phyloP scores from a whole-genome alignment of 2,797 vertebrate genomes.

The Meda fulgida region DNA sequence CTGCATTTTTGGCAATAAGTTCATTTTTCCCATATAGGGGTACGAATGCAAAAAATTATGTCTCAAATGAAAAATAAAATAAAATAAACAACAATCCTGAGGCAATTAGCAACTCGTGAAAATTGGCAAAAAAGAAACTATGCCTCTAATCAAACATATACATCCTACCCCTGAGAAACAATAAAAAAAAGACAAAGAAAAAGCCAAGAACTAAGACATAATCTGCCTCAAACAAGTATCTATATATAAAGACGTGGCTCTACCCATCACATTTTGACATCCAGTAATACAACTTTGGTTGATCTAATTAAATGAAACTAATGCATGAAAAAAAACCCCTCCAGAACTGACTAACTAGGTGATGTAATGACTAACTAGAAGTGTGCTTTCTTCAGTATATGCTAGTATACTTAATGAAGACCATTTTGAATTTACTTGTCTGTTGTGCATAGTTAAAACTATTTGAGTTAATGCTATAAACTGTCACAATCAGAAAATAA shows the following conservation, averaged over 20 bases:
- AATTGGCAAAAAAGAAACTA: constrained; percentile 1
- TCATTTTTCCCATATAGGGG: not conserved
- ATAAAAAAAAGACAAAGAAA: not conserved
- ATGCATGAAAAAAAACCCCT: too few species aligned
- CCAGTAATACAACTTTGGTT: not conserved
- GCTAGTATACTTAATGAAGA: not conserved
- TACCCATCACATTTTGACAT: not conserved
- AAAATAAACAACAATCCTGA: constrained; percentile 18
- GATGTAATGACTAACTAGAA: not conserved
- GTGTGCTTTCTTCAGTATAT: not conserved
- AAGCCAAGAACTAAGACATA: not conserved
- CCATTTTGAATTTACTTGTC: not conserved
- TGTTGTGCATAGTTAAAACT: not conserved
- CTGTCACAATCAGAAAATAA: not conserved
- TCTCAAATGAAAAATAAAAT: constrained; percentile 25
- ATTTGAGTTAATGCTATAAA: not conserved
- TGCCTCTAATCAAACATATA: constrained; percentile 19
- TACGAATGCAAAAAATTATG: constrained; percentile 5
- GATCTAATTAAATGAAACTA: not conserved
- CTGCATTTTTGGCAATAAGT: not conserved
- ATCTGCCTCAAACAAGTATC: not conserved
- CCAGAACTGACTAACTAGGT: not conserved
- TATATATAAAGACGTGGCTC: not conserved
- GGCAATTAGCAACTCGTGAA: constrained; percentile 7
- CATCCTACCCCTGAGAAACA: constrained; percentile 7